phyloP scores from a whole-genome alignment of 2,888 invertebrate species.

The Brachynemurus nebulosus region DNA sequence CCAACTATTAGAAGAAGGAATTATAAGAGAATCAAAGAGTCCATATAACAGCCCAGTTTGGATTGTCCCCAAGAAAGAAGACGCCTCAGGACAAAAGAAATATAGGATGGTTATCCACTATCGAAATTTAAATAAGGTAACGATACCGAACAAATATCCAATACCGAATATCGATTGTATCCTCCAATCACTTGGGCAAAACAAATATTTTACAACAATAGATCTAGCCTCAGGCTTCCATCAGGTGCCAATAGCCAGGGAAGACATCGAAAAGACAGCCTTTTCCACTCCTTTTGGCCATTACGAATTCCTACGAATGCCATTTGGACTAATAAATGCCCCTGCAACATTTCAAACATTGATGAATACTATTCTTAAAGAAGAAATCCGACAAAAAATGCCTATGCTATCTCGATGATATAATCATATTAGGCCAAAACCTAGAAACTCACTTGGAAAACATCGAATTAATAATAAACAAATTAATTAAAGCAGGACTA shows the following conservation, averaged over 20 bases:
- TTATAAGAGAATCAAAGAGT: not conserved
- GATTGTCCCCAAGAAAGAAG: not conserved
- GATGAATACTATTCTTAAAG: conserved; percentile 22
- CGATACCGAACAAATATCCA: not conserved
- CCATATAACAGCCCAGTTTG: not conserved
- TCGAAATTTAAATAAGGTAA: not conserved
- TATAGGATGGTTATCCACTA: not conserved
- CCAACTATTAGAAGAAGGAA: not conserved
- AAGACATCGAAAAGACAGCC: conserved; percentile 13
- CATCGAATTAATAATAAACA: conserved; percentile 18
- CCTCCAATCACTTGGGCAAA: not conserved
- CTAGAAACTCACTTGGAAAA: conserved; percentile 10
- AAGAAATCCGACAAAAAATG: conserved; percentile 12
- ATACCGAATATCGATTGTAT: conserved; percentile 1
- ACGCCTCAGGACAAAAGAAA: not conserved
- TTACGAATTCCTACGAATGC: conserved; percentile 16
- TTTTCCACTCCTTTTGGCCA: conserved; percentile 13
- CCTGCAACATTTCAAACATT: conserved; percentile 22
- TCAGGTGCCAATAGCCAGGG: conserved; percentile 4
- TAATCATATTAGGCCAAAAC: conserved; percentile 12
- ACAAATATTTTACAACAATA: not conserved
- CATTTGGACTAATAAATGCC: conserved; percentile 21
- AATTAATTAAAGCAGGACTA: conserved; percentile 11
- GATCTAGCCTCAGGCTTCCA: not conserved
- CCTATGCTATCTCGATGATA: conserved; percentile 7